These are phyloP conservation scores for Helicoverpa assulta DNA, from an alignment of 2,888 invertebrate genomes.

Conservation along the genomic window DNA sequence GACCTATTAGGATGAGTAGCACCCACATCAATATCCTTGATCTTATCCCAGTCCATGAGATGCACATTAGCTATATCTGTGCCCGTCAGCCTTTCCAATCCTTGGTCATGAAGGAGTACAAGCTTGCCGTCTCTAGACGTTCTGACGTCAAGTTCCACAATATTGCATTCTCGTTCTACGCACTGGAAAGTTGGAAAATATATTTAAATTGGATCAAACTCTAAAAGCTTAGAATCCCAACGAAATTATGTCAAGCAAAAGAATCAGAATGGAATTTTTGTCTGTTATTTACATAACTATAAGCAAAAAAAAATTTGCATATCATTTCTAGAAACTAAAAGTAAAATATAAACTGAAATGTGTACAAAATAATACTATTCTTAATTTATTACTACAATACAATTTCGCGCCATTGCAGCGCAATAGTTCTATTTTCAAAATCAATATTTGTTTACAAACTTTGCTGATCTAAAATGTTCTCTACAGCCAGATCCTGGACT, in stretches of 20 bases:
- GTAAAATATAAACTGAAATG: too few relatives aligned
- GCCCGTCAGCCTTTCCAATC: slow-evolving; percentile 92
- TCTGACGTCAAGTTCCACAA: slow-evolving; percentile 94
- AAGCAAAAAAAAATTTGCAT: too few relatives aligned
- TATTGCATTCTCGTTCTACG: slow-evolving; percentile 92
- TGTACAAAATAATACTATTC: too few relatives aligned
- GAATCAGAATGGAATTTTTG: too few relatives aligned
- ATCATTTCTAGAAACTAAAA: not conserved
- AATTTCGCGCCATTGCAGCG: not conserved
- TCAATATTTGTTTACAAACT: slow-evolving; percentile 3
- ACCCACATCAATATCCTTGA: slow-evolving; percentile 92
- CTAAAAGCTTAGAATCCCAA: too few relatives aligned
- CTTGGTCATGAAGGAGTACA: slow-evolving; percentile 94
- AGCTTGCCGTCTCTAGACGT: slow-evolving; percentile 94
- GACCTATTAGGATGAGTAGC: slow-evolving; percentile 93
- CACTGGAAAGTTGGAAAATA: slow-evolving; percentile 86
- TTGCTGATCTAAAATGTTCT: too few relatives aligned
- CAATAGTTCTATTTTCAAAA: not conserved
- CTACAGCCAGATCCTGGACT: too few relatives aligned
- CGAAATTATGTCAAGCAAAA: too few relatives aligned
- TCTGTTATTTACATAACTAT: too few relatives aligned
- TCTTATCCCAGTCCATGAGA: slow-evolving; percentile 91
- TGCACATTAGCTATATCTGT: slow-evolving; percentile 87
- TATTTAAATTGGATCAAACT: too few relatives aligned
- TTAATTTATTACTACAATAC: not conserved